Evolutionary conservation across 2,797 vertebrate genomes (phyloP), one percentile per base, ranked within the genome.

Genomic region (Corythornis leucogaster): DNA sequence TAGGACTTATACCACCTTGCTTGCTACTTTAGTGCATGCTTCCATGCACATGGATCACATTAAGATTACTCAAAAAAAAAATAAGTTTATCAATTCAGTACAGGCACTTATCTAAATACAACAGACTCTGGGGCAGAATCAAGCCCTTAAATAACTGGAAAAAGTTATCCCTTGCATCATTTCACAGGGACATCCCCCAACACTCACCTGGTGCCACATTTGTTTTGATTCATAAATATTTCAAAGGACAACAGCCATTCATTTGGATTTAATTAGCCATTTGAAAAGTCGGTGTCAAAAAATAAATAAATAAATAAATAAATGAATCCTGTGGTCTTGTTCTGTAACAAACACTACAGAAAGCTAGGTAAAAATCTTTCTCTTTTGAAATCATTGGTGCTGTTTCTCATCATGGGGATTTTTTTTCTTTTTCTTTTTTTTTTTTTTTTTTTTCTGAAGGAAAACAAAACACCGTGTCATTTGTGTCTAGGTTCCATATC

Each of bases 251-350:
- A 9, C 50, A 70, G 38, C 38, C 43, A 54, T 71, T 90, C 40
- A 28, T 55, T 86, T 73, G 85, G 57, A 92, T 92, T 93, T 85
- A 80, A 73, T 94, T 94, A 89, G 14, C n/a, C 33, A 33, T 90
- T 82, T 92, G 42, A 66, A 78, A 85, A 91, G 22, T 87, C 63
- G 61, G 67, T 31, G 59, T n/a, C 45, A 83, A 87, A 80, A 84
- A 76, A 28, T 31, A 9, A 48, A 22, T 67, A 76, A 73, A 80
- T 77, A 76, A 54, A 51, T 28, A 70, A 78, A 73, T 38, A 79
- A 81, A 80, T 66, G 1, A 80, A 85, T 59, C 42, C 26, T 18
- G 26, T 54, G 11, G 57, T 83, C 63, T 71, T 21, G 19, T 48
- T 59, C 31, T 73, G 42, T 84, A 78, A 80, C 1, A 20, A 92